Percentiles rank a stretch among this genome's conserved stretches.
Evolutionary conservation across 2,888 invertebrate genomes (phyloP).

Genomic region (Cloeon dipterum): DNA sequence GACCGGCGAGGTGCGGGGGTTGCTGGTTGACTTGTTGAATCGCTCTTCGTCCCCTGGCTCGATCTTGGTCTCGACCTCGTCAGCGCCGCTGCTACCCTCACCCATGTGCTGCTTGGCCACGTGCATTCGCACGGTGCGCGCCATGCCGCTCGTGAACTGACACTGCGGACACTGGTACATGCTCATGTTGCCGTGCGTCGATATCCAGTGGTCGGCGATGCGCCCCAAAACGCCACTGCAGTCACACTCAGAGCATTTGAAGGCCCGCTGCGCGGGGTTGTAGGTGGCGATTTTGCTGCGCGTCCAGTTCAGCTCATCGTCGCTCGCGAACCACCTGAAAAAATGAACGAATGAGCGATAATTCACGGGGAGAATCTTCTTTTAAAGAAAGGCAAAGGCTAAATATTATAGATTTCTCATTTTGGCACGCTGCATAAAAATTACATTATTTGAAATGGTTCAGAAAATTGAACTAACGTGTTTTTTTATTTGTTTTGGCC

Average conservation of each 20-base stretch:
- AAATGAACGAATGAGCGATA: no score
- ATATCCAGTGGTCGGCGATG: constrained; percentile 55
- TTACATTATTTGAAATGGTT: neutral
- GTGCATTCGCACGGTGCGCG: constrained; percentile 47
- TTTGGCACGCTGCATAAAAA: neutral
- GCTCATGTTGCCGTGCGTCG: constrained; percentile 41
- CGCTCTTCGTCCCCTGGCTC: constrained; percentile 3
- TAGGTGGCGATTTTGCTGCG: constrained; percentile 60
- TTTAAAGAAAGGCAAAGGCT: no score
- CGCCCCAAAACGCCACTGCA: constrained; percentile 49
- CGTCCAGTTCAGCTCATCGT: constrained; percentile 26
- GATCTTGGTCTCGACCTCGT: constrained; percentile 2
- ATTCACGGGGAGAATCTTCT: no score
- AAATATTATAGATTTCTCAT: no score
- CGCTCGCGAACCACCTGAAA: constrained; percentile 4
- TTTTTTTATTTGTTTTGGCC: no score
- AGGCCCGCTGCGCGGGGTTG: constrained; percentile 49
- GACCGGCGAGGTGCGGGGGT: constrained; percentile 1
- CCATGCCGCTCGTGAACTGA: constrained; percentile 53
- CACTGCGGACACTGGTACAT: constrained; percentile 41
- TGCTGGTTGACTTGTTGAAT: constrained; percentile 1
- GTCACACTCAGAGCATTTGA: constrained; percentile 52
- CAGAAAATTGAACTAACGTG: no score
- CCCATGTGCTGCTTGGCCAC: constrained; percentile 47
- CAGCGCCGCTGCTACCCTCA: constrained; percentile 22